Base-by-base conservation (phyloP, 2,113 vertebrate species). In the Phainopepla nitens region DNA sequence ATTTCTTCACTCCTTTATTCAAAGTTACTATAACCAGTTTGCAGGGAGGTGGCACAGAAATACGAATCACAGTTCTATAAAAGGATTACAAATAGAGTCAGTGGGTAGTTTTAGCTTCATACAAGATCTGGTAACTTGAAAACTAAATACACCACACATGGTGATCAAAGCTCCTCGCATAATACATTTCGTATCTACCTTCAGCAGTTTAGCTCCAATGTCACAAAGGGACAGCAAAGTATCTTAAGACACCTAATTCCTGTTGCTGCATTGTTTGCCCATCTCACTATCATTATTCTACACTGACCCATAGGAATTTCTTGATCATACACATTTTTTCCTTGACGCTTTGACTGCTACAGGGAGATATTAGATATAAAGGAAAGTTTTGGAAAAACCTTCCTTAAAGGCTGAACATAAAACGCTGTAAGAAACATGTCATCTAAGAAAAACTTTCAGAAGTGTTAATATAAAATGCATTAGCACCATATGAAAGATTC, bases 91-190 rank as follows among this genome's bases (percentile, higher is more conserved):
- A 96, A 96, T 91, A 96, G 93, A 94, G 94, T 84, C 94, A 95
- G 82, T 68, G 84, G 76, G 68, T 95, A 95, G 89, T 94, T 97
- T 96, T 70, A 94, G 88, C 73, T 96, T 97, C 91, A 95, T 84
- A 89, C 17, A 89, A 77, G 57, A 89, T 65, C 44, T 53, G 45
- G 39, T 39, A 84, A 71, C 49, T 71, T 73, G 41, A 92, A 77
- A 94, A 90, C 41, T 89, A 78, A 84, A 78, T 88, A 89, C 47
- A 94, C 66, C 78, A 80, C 93, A 93, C 31, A 24, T 22, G 44
- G 92, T 95, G 93, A 97, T 93, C 92, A 97, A 97, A 97, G 85
- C 70, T 93, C 64, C 79, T 96, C 91, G 94, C 53, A 71, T 42
- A 83, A 91, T 35, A 88, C 62, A 86, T 89, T 94, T 91, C 62